Evolutionary conservation across 2,888 invertebrate genomes (phyloP), one percentile per base, ranked within the genome.

Genomic region (Priocnemis perturbator): DNA sequence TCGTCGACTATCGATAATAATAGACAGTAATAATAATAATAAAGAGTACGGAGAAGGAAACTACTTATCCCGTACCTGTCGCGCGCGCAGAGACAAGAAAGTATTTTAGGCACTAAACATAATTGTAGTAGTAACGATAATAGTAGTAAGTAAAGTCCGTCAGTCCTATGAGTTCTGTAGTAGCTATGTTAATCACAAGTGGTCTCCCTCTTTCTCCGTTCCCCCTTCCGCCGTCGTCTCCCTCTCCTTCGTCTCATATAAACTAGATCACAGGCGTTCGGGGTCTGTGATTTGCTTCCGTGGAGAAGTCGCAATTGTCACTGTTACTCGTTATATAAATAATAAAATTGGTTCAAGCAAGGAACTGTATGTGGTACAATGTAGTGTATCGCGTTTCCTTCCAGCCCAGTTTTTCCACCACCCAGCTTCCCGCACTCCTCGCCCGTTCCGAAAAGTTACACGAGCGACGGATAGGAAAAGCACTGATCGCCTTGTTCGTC

Each of bases 301-400:
- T 23, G 26, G 15, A 55, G 17, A 11, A 26, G 14, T 23, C 23
- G 26, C 17, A 57, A 44, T 37, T 19, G 19, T 19, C 14, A 57
- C 17, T 2, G 17, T 20, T 65, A 23, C 52, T 60, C 14, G 44
- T 47, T 60, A 68, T 68, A 74, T 76, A 79, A 83, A 82, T 82
- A 79, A 83, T 71, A 75, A 75, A 83, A 86, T 86, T 84, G 84
- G 81, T 85, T 85, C 79, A 81, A 85, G 81, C 81, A 81, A 86
- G 87, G 84, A 86, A 87, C 87, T 85, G 80, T 83, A 73, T 84
- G 78, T 67, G 80, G 73, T 67, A 58, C 50, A 11, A 50, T 50
- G n/a, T 17, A 50, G 50, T n/a, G 15, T 17, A 50, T 50, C 50
- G 50, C 17, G 37, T 37, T 50, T 50, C 21, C 30, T 9, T 56